Percentiles rank a stretch among this genome's conserved stretches.
These are phyloP conservation scores for Perodicticus potto DNA, from an alignment of 2,797 vertebrate genomes.

Conservation along the genomic window DNA sequence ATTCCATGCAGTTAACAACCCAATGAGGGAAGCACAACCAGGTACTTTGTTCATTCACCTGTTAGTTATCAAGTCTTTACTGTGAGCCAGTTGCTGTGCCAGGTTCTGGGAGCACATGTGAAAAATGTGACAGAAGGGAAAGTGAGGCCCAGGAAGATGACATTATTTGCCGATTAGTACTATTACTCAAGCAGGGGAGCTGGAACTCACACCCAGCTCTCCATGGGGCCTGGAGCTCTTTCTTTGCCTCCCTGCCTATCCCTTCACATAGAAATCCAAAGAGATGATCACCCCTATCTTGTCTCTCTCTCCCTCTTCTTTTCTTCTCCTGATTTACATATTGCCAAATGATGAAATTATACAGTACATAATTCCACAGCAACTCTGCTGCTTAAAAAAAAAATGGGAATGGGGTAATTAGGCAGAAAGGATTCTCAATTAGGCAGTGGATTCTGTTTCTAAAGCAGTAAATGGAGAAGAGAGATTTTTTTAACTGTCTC, in stretches of 20 bases:
- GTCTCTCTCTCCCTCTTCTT: slow-evolving; percentile 54
- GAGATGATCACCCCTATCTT: neutral
- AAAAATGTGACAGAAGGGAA: neutral
- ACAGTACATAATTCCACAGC: slow-evolving; percentile 81
- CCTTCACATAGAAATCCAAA: neutral
- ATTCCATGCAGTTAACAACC: neutral
- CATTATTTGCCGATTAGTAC: neutral
- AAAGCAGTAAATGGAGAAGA: slow-evolving; percentile 78
- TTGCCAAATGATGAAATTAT: slow-evolving; percentile 85
- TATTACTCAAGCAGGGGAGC: neutral
- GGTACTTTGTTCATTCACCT: neutral
- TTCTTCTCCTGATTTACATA: slow-evolving; percentile 81
- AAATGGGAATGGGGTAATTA: slow-evolving; percentile 81
- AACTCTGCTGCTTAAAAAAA: slow-evolving; percentile 80
- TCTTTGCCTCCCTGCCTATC: neutral
- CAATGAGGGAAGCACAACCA: neutral
- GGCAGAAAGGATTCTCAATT: slow-evolving; percentile 82
- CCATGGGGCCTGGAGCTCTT: neutral
- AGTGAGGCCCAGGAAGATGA: neutral
- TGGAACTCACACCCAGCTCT: neutral
- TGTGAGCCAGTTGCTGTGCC: neutral
- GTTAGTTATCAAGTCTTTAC: neutral
- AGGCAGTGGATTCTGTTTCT: slow-evolving; percentile 80
- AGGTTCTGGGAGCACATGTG: neutral
- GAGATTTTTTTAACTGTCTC: slow-evolving; percentile 74